phyloP scores from a whole-genome alignment of 1,140 invertebrate species.

The Eupristina koningsbergeri region DNA sequence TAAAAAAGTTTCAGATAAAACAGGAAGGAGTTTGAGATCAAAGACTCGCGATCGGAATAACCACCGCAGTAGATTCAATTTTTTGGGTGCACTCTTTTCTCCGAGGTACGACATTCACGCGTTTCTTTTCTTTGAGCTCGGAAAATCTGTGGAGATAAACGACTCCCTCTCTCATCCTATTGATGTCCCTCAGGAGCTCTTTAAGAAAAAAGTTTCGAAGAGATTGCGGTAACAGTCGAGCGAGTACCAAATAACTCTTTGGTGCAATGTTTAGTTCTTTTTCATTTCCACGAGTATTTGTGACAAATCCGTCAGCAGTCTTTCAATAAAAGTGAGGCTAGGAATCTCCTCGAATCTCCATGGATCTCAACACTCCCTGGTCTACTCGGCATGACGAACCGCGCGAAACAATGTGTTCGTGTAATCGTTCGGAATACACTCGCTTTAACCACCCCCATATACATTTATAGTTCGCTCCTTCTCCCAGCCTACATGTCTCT shows the following conservation, averaged over 20 bases:
- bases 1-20: conserved; percentile 26
- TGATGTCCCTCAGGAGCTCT: neutral
- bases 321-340: conserved; percentile 32
- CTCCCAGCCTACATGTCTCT: neutral
- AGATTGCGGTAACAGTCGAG: conserved; percentile 10
- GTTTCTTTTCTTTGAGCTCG: neutral
- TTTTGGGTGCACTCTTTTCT: conserved; percentile 13
- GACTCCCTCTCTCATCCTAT: neutral
- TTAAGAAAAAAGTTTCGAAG: neutral
- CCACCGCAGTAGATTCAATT: conserved; percentile 41
- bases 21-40: neutral
- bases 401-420: conserved; percentile 50
- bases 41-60: neutral
- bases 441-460: conserved; percentile 15
- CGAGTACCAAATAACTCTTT: neutral
- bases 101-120: neutral
- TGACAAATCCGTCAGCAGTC: conserved; percentile 32
- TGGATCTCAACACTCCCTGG: neutral
- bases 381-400: conserved; percentile 26
- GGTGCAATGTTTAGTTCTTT: neutral
- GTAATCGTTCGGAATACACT: conserved; percentile 52
- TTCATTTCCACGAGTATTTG: neutral
- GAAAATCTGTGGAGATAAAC: neutral
- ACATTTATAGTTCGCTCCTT: conserved; percentile 22
- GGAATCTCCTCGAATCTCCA: conserved; percentile 13